These are phyloP conservation scores for Symphodus melops DNA, from an alignment of 2,113 vertebrate species.

Conservation along the genomic window DNA sequence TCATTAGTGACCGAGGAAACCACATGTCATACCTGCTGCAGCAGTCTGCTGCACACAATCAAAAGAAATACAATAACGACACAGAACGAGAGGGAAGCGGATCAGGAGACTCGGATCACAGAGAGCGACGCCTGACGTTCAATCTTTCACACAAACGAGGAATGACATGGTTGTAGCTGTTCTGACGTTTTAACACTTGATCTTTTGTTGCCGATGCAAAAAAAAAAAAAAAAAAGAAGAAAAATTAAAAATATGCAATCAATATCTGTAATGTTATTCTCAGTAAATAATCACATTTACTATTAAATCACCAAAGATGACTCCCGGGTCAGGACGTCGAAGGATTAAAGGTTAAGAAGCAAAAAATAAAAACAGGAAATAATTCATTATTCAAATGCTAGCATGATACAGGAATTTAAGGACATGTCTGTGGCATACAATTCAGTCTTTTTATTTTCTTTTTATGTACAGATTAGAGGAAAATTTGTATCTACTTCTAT, in stretches of 20 bases:
- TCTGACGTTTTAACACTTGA: conserved; percentile 32
- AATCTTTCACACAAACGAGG: conserved; percentile 39
- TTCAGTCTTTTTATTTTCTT: conserved; percentile 85
- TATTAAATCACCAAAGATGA: conserved; percentile 47
- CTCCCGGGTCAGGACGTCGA: conserved; percentile 82
- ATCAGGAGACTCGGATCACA: conserved; percentile 25
- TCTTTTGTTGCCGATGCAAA: conserved; percentile 29
- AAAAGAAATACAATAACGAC: neutral
- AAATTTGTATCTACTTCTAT: conserved; percentile 86
- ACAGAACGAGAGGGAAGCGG: conserved; percentile 34
- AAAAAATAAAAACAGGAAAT: conserved; percentile 21
- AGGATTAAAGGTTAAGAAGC: conserved; percentile 88
- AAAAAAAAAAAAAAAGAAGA: conserved; percentile 22
- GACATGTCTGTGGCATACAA: conserved; percentile 76
- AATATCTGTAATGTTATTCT: conserved; percentile 32
- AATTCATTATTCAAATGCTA: conserved; percentile 90
- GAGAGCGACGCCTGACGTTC: conserved; percentile 25
- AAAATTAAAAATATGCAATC: conserved; percentile 19
- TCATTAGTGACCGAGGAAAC: neutral
- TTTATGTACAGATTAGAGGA: conserved; percentile 87
- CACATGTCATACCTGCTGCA: conserved; percentile 34
- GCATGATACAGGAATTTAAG: conserved; percentile 76
- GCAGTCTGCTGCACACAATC: conserved; percentile 18
- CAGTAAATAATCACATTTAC: conserved; percentile 66
- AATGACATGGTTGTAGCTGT: conserved; percentile 22